Evolutionary conservation across 2,888 invertebrate genomes (phyloP), one percentile per base, ranked within the genome.

Genomic region (Acanthosepion pharaonis): DNA sequence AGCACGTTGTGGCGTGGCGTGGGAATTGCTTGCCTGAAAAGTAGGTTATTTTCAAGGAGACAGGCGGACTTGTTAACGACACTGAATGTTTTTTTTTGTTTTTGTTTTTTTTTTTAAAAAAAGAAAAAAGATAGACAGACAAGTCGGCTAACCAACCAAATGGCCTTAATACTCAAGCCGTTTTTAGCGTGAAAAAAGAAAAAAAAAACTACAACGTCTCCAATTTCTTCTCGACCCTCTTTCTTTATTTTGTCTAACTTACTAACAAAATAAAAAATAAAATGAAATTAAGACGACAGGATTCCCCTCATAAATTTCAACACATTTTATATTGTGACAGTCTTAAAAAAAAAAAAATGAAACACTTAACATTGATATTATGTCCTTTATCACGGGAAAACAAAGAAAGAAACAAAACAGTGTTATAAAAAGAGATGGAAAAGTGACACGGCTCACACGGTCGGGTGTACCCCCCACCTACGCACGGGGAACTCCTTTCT

Each of bases 1-100:
- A 78, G 78, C 78, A 78, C 78, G n/a, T 78, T 78, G 78, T 78
- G 78, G 78, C 78, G 78, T 78, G 78, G 78, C 78, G 78, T 78
- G 78, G 78, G 78, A 78, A 78, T 78, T 78, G 78, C 78, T 78
- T n/a, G 78, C 78, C n/a, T n/a, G 78, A 78, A 78, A 78, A 78
- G n/a, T 78, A 33, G 78, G 78, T 78, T 78, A 78, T 78, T 78
- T 78, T 78, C n/a, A 33, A 78, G 78, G 78, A 78, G 78, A 78
- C 78, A 78, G 78, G 33, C 33, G 78, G n/a, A 78, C 78, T 78
- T 78, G 78, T 78, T n/a, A 78, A 18, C 78, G 78, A 78, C 78
- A 78, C n/a, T 15, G 2, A n/a, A n/a, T 15, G n/a, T 33, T 78
- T 78, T 78, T 78, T 78, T 78, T 78, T 33, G 1, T 78, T 78